Evolutionary conservation across 2,797 vertebrate species (phyloP), one percentile per base, ranked within the genome.

Genomic region (Smutsia temminckii): DNA sequence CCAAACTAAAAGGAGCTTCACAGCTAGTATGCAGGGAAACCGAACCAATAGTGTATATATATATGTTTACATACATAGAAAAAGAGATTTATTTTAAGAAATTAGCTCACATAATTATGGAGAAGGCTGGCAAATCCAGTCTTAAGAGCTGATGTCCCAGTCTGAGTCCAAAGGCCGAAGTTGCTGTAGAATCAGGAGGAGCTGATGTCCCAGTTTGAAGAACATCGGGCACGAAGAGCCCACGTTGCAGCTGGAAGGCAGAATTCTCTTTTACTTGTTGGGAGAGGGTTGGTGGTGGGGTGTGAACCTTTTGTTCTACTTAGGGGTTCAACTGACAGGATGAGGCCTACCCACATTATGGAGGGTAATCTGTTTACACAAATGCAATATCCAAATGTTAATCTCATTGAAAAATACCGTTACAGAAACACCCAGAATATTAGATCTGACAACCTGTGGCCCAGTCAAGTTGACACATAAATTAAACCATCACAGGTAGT

Each of bases 181-280:
- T 64, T 87, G 55, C 64, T 42, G 6, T 34, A 63, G 64, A 93
- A 72, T 34, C 29, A 79, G 75, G 29, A 78, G 49, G 18, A 21
- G 10, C n/a, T 11, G 23, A 25, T 27, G 77, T 93, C 23, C 17
- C 53, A 20, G 34, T 53, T 42, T 90, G 93, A 90, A 97, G 80
- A 37, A 34, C 75, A 57, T 71, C 23, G 69, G 63, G 27, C 55
- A 89, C 84, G 40, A 77, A 46, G 46, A 91, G 61, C 34, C 23
- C 46, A 69, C 27, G 78, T 49, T 95, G 96, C 97, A 32, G 96
- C 96, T 97, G 90, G 87, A 86, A 91, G 89, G 42, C 23, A 57
- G 91, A 96, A 94, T 95, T 97, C 87, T 92, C 42, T 63, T 74
- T 59, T 83, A 18, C 42, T 72, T 63, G 8, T 8, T 57, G 23